Base-by-base conservation (phyloP, 2,888 invertebrate genomes). In the Tortrix viridana region DNA sequence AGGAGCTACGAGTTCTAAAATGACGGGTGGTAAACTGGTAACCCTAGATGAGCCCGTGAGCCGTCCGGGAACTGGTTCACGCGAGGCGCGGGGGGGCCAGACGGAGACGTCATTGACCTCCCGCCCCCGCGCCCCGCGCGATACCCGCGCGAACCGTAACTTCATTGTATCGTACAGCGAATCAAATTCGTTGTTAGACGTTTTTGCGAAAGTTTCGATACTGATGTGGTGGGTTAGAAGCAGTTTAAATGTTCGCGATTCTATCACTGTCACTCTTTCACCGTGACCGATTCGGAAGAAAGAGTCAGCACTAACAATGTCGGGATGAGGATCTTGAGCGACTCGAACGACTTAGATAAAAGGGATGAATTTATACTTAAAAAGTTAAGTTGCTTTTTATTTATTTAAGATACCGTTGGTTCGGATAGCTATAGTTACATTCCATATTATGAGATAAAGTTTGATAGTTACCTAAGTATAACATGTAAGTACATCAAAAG, bases 61-160 rank as follows among this genome's bases (percentile, higher is more conserved):
- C 84, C 84, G 74, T 72, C 69, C 73, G 78, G 78, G 79, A 81
- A 83, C 81, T 80, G 82, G 80, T 81, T 81, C 78, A 74, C 68
- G 69, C 66, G 71, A 70, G 74, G 74, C 71, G 78, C 68, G 74
- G 74, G 73, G 66, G 79, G 79, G 80, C 86, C 88, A 88, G 90
- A 89, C 89, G 84, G 76, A 80, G 84, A 81, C 90, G 91, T 90
- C 90, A 90, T 89, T 90, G 90, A 91, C 90, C 90, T 88, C 84
- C 78, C 78, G 72, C 71, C 67, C 73, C 69, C 77, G 71, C 73
- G 72, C 77, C 79, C 71, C 80, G 71, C 82, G 81, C 80, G 80
- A 79, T 82, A 80, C 81, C 83, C 83, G 83, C 82, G 74, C 84
- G 74, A 79, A 85, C 85, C 86, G 86, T 87, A 88, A 88, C 85